Percentiles rank a stretch among this genome's conserved stretches.
phyloP scores from a whole-genome alignment of 1,140 invertebrate species.

The Leptoteleia sp. region DNA sequence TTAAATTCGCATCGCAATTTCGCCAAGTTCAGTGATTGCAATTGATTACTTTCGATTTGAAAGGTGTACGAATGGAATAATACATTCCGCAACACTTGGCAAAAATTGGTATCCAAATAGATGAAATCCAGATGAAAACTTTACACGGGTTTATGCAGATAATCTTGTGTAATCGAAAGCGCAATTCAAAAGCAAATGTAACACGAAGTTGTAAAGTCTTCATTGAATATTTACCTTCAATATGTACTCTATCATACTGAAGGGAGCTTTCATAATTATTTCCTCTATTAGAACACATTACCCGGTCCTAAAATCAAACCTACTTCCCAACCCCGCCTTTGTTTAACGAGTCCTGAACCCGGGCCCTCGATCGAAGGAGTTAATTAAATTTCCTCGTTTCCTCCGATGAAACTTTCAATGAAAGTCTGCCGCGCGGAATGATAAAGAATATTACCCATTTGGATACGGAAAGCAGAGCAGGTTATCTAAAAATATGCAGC shows the following conservation, averaged over 20 bases:
- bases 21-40: background rate
- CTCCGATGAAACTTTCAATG: no score
- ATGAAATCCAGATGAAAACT: slow-evolving; percentile 17
- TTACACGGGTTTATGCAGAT: slow-evolving; percentile 17
- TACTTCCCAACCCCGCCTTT: slow-evolving; percentile 3
- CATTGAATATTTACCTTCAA: slow-evolving; percentile 19
- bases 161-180: slow-evolving; percentile 32
- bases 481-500: slow-evolving; percentile 49
- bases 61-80: background rate
- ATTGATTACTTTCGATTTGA: slow-evolving; percentile 1
- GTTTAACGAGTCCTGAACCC: no score
- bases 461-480: slow-evolving; percentile 6
- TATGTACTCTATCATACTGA: slow-evolving; percentile 4
- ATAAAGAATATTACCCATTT: background rate
- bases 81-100: background rate
- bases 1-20: no score
- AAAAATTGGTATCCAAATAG: slow-evolving; percentile 7
- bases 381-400: no score
- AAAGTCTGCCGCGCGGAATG: background rate
- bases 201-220: slow-evolving; percentile 30
- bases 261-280: slow-evolving; percentile 27
- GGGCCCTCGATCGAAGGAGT: no score
- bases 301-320: slow-evolving; percentile 8
- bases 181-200: slow-evolving; percentile 33
- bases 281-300: slow-evolving; percentile 7